A percentile compares a stretch with the other conserved stretches of the same genome.
These are phyloP conservation scores for Peromyscus maniculatus DNA, from an alignment of 2,113 vertebrate genomes.

Conservation along the genomic window DNA sequence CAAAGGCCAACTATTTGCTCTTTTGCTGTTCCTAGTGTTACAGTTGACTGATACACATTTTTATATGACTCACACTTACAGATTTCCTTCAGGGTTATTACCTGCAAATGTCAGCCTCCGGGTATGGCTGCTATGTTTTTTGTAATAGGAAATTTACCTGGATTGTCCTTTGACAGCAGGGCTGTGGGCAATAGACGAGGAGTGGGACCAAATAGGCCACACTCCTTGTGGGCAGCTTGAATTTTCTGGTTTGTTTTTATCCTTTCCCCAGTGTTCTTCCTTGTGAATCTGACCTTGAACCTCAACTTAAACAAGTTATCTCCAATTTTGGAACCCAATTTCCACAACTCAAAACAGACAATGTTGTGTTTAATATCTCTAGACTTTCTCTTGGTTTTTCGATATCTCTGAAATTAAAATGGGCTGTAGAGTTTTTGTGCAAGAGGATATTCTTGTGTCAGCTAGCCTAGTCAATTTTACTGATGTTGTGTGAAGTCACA, in stretches of 20 bases:
- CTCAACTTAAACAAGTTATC: background rate
- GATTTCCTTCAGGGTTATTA: constrained; percentile 13
- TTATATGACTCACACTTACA: background rate
- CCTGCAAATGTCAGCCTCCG: background rate
- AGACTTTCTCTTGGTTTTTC: constrained; percentile 19
- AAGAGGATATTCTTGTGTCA: background rate
- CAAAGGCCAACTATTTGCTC: constrained; percentile 3
- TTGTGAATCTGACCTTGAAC: constrained; percentile 23
- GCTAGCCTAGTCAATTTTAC: background rate
- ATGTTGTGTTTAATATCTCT: background rate
- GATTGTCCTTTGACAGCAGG: background rate
- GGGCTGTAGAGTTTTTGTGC: background rate
- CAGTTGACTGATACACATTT: background rate
- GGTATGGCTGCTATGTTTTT: background rate
- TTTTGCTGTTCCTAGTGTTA: constrained; percentile 33
- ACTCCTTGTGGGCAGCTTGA: background rate
- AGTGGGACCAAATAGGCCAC: background rate
- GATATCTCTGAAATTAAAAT: constrained; percentile 40
- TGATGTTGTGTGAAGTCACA: background rate
- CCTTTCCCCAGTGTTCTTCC: background rate
- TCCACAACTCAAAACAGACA: background rate
- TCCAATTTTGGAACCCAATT: constrained; percentile 12
- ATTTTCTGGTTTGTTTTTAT: constrained; percentile 14
- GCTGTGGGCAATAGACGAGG: background rate
- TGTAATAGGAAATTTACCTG: background rate